Base-by-base conservation (phyloP, 2,113 vertebrate species). In the Varanus komodoensis region DNA sequence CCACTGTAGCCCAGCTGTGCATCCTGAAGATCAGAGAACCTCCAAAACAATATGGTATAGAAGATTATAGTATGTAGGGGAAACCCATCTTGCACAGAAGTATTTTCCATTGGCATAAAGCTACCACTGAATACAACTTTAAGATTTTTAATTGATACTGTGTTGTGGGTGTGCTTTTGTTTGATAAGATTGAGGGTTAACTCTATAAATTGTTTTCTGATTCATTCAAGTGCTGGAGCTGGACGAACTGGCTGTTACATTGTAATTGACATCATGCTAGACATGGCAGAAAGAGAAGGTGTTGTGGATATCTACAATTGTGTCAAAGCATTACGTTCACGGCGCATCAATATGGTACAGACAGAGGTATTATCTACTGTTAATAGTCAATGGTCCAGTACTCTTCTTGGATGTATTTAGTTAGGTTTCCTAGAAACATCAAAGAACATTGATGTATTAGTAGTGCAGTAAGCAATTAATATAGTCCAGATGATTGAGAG, bases 281-380 rank as follows among this genome's bases (percentile, higher is more conserved):
- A 99, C 94, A 99, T 99, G 99, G 99, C 99, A 5, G 99, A 99
- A 97, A 97, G 99, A 94, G 99, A 99, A 96, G 99, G 99, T 2
- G 99, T 99, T 54, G 99, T 99, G 77, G 99, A 99, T 93, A 99
- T 99, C 97, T 99, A 99, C 97, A 99, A 99, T 97, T 99, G 99
- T 73, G 99, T 99, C 94, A 99, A 99, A 97, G 99, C 99, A 32
- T 97, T 99, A 84, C 97, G 99, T 89, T 99, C 99, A 69, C 97
- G 99, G 44, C 98, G 99, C 92, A 99, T 99, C 98, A 99, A 99
- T 96, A 99, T 99, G 99, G 99, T 99, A 94, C 99, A 99, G 97
- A 99, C 99, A 93, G 99, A 99, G 98, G 99, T 99, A 98, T 29
- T 23, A 25, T 73, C 54, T 83, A 73, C 19, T 12, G 15, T 91